Evolutionary conservation across 2,888 invertebrate species (phyloP).

Genomic region (Macropis europaea): DNA sequence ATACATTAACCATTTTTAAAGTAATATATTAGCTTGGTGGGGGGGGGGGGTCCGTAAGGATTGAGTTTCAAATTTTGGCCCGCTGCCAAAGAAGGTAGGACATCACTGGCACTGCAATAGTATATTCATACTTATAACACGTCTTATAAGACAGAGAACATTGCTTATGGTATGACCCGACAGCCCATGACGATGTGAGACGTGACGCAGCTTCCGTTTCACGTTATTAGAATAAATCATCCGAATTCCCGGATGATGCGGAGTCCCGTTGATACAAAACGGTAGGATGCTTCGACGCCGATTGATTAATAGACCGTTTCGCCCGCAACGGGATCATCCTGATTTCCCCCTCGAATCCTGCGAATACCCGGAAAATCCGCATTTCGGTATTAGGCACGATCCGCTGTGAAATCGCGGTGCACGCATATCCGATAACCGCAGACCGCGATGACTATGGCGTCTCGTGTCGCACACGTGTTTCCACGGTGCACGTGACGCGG

Average conservation of each 20-base stretch:
- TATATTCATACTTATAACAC: too few species aligned
- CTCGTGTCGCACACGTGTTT: slow-evolving; percentile 27
- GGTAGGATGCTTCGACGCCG: neutral
- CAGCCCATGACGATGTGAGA: too few species aligned
- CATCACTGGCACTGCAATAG: too few species aligned
- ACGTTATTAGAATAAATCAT: slow-evolving; percentile 8
- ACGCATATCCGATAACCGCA: slow-evolving; percentile 51
- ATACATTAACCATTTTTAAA: too few species aligned
- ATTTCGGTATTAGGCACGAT: slow-evolving; percentile 47
- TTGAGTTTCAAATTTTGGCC: too few species aligned
- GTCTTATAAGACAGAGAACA: too few species aligned
- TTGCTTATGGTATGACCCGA: too few species aligned
- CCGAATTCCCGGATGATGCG: slow-evolving; percentile 6
- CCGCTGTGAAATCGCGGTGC: slow-evolving; percentile 49
- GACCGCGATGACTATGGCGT: slow-evolving; percentile 50
- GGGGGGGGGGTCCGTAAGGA: too few species aligned
- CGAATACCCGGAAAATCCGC: slow-evolving; percentile 56
- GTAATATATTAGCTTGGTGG: too few species aligned
- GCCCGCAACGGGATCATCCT: slow-evolving; percentile 23
- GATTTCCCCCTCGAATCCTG: slow-evolving; percentile 41
- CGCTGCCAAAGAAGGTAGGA: too few species aligned
- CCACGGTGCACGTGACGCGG: neutral
- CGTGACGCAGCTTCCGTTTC: neutral
- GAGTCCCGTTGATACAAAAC: slow-evolving; percentile 5
- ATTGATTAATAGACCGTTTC: slow-evolving; percentile 51